Base-by-base conservation (phyloP, 1,140 invertebrate genomes). In the Drosophila sturtevanti region DNA sequence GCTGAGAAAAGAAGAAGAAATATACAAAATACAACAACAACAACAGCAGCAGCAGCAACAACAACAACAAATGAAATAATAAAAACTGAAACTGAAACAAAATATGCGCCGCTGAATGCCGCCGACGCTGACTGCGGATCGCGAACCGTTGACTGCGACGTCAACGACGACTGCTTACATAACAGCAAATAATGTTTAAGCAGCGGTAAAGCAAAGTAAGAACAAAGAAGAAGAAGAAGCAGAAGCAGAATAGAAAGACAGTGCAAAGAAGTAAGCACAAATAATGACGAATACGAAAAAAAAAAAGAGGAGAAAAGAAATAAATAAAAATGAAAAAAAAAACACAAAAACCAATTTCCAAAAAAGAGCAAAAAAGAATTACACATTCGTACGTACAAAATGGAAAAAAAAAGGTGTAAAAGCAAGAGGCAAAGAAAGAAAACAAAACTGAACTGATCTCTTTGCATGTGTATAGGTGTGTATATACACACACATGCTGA, bases 111-210 rank as follows among this genome's bases (percentile, higher is more conserved):
- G 63, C 16, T n/a, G 55, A 24, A 24, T 24, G 27, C 27, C 2
- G 7, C 4, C 69, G 35, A 44, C 59, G 18, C 1, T 18, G 41
- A 48, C 60, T 74, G 68, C 60, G 65, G 38, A n/a, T 10, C 41
- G 18, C 27, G 14, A 56, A 31, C 27, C 54, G 14, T 16, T 14
- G 16, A 34, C 52, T 2, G n/a, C 52, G 52, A 55, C 27, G 16
- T 27, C 72, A 63, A 31, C 64, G 75, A 22, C 48, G 68, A 59
- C 65, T 84, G 84, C 84, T 87, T 87, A 87, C 84, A 87, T 87
- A 87, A 89, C 84, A 89, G 82, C 84, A 87, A 87, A 87, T 87
- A 87, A 89, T 87, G 79, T 82, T 89, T 69, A 79, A 82, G 82
- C 82, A 87, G 84, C 82, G 82, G 82, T 87, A 87, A 86, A 86